Evolutionary conservation across 92 coral and sea anemone genomes (phyloP).

Genomic region (Epizoanthus fatuus): DNA sequence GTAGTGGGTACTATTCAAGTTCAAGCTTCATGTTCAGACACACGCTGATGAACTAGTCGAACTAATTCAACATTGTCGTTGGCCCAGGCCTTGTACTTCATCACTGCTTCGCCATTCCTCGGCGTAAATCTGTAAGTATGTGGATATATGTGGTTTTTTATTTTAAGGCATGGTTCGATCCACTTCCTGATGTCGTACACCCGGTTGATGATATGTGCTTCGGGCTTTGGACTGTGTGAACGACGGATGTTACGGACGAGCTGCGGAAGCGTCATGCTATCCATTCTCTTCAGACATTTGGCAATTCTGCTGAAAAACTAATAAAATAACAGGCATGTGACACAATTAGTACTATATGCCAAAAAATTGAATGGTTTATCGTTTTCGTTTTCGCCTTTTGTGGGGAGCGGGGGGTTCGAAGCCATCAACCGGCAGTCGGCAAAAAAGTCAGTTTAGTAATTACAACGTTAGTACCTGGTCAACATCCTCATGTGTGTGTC

Average conservation of each 20-base stretch:
- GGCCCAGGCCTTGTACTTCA: slow-evolving; percentile 60
- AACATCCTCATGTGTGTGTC: too few species aligned
- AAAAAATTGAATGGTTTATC: too few species aligned
- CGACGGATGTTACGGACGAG: not conserved
- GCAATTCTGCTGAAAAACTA: slow-evolving; percentile 35
- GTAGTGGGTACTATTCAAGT: too few species aligned
- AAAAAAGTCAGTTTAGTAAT: too few species aligned
- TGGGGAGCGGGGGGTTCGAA: too few species aligned
- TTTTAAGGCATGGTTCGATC: slow-evolving; percentile 29
- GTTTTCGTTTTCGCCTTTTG: too few species aligned
- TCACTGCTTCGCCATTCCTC: slow-evolving; percentile 7
- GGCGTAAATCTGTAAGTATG: slow-evolving; percentile 20
- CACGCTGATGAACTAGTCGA: too few species aligned
- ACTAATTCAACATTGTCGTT: not conserved
- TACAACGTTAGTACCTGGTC: too few species aligned
- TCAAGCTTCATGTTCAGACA: too few species aligned
- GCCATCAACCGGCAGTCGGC: too few species aligned
- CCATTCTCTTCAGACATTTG: slow-evolving; percentile 13
- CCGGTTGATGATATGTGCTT: not conserved
- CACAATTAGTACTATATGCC: too few species aligned
- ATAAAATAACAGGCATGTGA: not conserved
- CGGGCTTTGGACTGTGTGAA: not conserved
- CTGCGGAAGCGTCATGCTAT: slow-evolving; percentile 23
- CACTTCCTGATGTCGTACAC: slow-evolving; percentile 5
- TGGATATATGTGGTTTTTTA: slow-evolving; percentile 37